phyloP scores from a whole-genome alignment of 2,888 invertebrate genomes.

The Adela reaumurella region DNA sequence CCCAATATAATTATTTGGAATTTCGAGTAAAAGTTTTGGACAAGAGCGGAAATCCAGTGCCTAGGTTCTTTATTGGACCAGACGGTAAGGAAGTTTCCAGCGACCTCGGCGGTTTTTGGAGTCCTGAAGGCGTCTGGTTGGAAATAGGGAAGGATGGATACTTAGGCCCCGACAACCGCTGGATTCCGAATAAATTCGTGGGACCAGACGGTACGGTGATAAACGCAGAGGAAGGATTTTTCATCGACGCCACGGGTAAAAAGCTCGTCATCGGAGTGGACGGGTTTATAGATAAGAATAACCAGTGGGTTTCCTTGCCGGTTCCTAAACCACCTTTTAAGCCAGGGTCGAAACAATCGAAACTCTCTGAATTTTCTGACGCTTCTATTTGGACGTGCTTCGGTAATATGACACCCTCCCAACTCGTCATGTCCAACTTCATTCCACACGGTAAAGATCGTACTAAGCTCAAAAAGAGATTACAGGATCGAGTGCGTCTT shows the following conservation, averaged over 20 bases:
- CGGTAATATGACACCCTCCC: too few relatives aligned
- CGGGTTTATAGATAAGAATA: conserved; percentile 38
- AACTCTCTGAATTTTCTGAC: too few relatives aligned
- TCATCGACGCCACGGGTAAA: too few relatives aligned
- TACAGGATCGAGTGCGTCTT: neutral
- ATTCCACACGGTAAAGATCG: neutral
- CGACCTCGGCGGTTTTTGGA: conserved; percentile 46
- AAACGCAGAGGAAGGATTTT: conserved; percentile 39
- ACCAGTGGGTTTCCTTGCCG: conserved; percentile 35
- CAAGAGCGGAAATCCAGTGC: conserved; percentile 36
- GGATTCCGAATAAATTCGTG: conserved; percentile 39
- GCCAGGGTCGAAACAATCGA: too few relatives aligned
- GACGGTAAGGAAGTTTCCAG: conserved; percentile 43
- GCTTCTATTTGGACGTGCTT: neutral
- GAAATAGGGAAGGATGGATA: conserved; percentile 47
- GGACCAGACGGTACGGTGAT: conserved; percentile 43
- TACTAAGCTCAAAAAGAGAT: neutral
- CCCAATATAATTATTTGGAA: conserved; percentile 39
- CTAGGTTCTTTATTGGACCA: conserved; percentile 39
- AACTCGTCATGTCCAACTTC: too few relatives aligned
- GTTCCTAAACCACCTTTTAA: neutral
- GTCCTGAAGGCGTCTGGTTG: conserved; percentile 28
- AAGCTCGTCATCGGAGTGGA: conserved; percentile 34
- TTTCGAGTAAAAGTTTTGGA: conserved; percentile 42
- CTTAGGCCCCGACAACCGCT: conserved; percentile 39